Evolutionary conservation across 2,797 vertebrate genomes (phyloP), one percentile per base, ranked within the genome.

Genomic region (Hippocampus kuda): DNA sequence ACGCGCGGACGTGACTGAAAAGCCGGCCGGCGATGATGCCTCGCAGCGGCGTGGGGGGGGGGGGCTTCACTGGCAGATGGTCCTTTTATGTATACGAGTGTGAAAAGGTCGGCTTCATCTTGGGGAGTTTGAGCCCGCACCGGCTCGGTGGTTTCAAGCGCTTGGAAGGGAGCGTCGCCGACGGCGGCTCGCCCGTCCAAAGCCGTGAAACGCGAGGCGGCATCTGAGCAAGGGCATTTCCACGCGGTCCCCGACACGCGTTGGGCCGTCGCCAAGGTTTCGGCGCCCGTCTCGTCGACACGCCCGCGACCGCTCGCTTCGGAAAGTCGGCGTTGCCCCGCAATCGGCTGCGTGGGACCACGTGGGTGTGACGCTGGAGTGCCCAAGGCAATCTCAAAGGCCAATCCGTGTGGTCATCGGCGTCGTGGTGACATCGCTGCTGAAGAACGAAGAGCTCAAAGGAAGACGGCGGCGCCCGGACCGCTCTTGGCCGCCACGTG

Each of bases 41-140:
- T 44, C 22, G 30, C 76, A 65, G 68, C 70, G 54, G 75, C 27
- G 27, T 27, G 27, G 27, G 27, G 27, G 27, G 27, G 27, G 27
- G 27, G 27, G 27, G 27, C 70, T 72, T 68, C 6, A 12, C 65
- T 77, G 80, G 78, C 85, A 88, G 85, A 86, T 85, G 81, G 83
- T 41, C 67, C 44, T 73, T 75, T 79, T n/a, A n/a, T n/a, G n/a
- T n/a, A n/a, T n/a, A 24, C 10, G 62, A 16, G 62, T 44, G 63
- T 3, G 62, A 26, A 3, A 10, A 60, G 4, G 27, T 34, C 9
- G 30, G 20, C 26, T 46, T 26, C 12, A 2, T 15, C 41, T 46
- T 15, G 2, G 8, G 22, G 68, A 75, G 57, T 63, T 41, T 46
- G 38, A 59, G 22, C 10, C 3, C 70, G 68, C 71, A 75, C 75